phyloP scores from a whole-genome alignment of 2,888 invertebrate genomes.

The Amphipoea oculea region DNA sequence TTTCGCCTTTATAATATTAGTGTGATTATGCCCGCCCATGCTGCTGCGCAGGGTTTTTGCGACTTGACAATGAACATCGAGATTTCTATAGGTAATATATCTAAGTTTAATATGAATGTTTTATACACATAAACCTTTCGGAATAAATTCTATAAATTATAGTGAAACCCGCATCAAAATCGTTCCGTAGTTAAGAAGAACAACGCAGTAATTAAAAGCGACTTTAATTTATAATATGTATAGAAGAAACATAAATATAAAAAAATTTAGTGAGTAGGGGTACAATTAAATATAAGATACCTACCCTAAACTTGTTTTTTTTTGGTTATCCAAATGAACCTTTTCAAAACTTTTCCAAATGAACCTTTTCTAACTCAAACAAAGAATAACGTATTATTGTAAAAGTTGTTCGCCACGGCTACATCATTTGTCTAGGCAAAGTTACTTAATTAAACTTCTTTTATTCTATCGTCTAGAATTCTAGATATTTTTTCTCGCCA shows the following conservation, averaged over 20 bases:
- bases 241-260: not conserved
- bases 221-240: not conserved
- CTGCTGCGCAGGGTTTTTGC: not conserved
- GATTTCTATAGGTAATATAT: not conserved
- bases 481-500: not conserved
- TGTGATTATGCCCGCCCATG: not conserved
- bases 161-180: not conserved
- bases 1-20: not conserved
- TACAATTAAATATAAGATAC: conserved; percentile 9
- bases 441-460: conserved; percentile 51
- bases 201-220: not conserved
- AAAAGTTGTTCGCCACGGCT: conserved; percentile 38
- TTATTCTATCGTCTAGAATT: not conserved
- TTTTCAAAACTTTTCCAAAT: conserved; percentile 32
- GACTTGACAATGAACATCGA: not conserved
- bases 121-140: not conserved
- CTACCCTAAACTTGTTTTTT: conserved; percentile 18
- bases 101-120: not conserved
- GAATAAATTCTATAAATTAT: not conserved
- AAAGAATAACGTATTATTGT: conserved; percentile 44
- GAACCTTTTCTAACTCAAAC: conserved; percentile 22
- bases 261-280: not conserved
- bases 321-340: conserved; percentile 13
- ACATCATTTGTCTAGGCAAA: conserved; percentile 41
- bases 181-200: not conserved